Conservation (phyloP, 2,797 vertebrate genomes). For the Vipera latastei region DNA sequence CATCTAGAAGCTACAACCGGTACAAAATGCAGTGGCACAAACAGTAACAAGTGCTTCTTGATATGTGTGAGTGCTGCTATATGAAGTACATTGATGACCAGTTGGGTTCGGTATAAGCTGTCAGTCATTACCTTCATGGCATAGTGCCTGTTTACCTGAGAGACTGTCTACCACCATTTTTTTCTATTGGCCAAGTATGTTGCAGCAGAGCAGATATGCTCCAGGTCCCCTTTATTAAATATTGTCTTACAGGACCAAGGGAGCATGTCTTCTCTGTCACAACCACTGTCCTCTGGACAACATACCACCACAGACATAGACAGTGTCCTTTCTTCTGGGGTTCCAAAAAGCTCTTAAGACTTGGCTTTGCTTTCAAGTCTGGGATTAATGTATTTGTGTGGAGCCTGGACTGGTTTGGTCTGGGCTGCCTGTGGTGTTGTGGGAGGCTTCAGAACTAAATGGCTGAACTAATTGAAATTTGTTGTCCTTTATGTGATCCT, state of each 20-base stretch:
- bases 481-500: not conserved
- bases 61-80: not conserved
- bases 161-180: not conserved
- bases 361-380: not conserved
- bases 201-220: not conserved
- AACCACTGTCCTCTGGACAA: not conserved
- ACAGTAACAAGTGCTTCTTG: not conserved
- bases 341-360: not conserved
- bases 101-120: not conserved
- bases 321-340: not conserved
- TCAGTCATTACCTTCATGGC: not conserved
- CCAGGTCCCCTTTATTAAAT: not conserved
- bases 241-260: not conserved
- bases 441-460: not conserved
- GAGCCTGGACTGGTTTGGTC: not conserved
- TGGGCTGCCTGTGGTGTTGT: not conserved
- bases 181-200: not conserved
- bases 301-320: not conserved
- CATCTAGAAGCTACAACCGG: not conserved
- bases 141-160: not conserved
- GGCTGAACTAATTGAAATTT: not conserved
- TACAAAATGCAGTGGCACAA: not conserved
- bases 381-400: not conserved
- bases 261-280: not conserved
- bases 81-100: not conserved